Conservation (phyloP, 2,113 vertebrate genomes). For the Cichladusa arquata region DNA sequence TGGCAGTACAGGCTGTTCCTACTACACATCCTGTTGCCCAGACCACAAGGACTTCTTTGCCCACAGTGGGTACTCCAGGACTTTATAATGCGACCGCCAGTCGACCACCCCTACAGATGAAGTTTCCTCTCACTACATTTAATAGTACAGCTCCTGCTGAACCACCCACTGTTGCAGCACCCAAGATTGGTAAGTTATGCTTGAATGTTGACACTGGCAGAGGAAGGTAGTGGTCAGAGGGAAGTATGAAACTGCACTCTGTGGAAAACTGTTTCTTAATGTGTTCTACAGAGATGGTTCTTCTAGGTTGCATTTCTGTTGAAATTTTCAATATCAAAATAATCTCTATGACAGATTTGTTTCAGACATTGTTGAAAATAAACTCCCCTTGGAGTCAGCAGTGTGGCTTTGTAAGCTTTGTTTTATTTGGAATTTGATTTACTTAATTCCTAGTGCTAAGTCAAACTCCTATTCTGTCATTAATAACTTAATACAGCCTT, state of each 20-base stretch:
- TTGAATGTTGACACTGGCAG: not conserved
- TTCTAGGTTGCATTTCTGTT: not conserved
- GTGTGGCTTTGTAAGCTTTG: not conserved
- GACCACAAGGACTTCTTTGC: slow-evolving; percentile 77
- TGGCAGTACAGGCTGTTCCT: slow-evolving; percentile 77
- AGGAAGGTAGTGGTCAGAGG: not conserved
- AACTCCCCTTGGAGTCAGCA: not conserved
- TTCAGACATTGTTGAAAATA: not conserved
- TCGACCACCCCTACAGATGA: slow-evolving; percentile 74
- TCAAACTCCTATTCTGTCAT: not conserved
- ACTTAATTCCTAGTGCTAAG: not conserved
- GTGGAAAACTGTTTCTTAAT: not conserved
- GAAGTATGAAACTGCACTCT: not conserved
- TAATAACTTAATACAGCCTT: not conserved
- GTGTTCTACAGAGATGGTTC: not conserved
- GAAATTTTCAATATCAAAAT: not conserved
- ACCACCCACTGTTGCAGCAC: not conserved
- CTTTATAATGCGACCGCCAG: slow-evolving; percentile 67
- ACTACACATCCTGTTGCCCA: slow-evolving; percentile 75
- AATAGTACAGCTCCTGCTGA: slow-evolving; percentile 70
- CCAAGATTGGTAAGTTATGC: slow-evolving; percentile 74
- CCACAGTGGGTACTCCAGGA: slow-evolving; percentile 74
- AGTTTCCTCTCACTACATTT: slow-evolving; percentile 74
- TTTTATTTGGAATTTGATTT: not conserved
- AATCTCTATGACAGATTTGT: not conserved